Conservation (phyloP, 2,888 invertebrate species). For the Xanthorhoe spadicearia region DNA sequence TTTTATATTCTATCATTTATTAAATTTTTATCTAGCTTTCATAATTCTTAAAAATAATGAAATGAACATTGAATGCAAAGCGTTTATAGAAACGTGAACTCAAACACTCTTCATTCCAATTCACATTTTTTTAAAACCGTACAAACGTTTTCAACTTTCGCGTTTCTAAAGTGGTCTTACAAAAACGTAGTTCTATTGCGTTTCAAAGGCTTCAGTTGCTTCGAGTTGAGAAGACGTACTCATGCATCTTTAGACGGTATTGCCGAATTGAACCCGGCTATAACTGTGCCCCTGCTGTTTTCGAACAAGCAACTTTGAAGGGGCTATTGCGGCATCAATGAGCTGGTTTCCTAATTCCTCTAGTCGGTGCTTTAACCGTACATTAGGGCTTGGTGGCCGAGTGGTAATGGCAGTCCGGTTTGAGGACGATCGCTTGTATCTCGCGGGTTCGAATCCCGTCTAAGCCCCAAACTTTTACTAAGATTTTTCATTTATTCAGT, state of each 20-base stretch:
- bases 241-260: slow-evolving; percentile 31
- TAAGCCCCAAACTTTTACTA: too few relatives aligned
- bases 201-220: slow-evolving; percentile 40
- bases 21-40: too few relatives aligned
- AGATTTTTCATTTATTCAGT: too few relatives aligned
- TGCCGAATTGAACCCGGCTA: slow-evolving; percentile 49
- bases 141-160: slow-evolving; percentile 34
- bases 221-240: slow-evolving; percentile 37
- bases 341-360: too few relatives aligned
- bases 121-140: slow-evolving; percentile 19
- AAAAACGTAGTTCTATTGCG: slow-evolving; percentile 35
- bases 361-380: too few relatives aligned
- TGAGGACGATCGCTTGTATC: too few relatives aligned
- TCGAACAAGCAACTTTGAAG: slow-evolving; percentile 19
- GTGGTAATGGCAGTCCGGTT: too few relatives aligned
- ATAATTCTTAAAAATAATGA: background rate
- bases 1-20: too few relatives aligned
- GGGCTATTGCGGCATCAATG: background rate
- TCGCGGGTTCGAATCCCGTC: too few relatives aligned
- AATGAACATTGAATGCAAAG: slow-evolving; percentile 5
- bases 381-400: too few relatives aligned
- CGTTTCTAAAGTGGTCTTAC: slow-evolving; percentile 32
- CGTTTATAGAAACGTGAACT: background rate
- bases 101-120: slow-evolving; percentile 6
- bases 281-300: slow-evolving; percentile 32